Evolutionary conservation across 2,113 vertebrate genomes (phyloP), one percentile per base, ranked within the genome.

Genomic region (Varanus salvator): DNA sequence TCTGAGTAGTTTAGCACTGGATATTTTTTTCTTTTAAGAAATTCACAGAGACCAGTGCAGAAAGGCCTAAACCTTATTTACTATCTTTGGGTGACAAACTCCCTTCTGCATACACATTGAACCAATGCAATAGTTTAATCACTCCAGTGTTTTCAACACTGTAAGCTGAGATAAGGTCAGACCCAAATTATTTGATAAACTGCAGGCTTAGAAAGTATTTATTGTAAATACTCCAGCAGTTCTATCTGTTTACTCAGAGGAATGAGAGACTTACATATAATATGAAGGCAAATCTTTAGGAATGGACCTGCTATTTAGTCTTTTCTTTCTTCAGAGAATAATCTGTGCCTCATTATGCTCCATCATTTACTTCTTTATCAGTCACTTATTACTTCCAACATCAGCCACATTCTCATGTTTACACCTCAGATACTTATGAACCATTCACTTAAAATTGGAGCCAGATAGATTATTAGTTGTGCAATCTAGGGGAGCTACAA

Each of bases 191-290:
- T 44, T 77, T 76, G 72, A 76, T 87, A 76, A 52, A 71, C 52
- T 31, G 17, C 72, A 77, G 85, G 64, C 85, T 38, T 87, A 52
- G 64, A 71, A 69, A 69, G 48, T n/a, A 87, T 87, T 87, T 87
- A 78, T 69, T 68, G 27, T 80, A 69, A 71, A 88, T 88, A 50
- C 78, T 81, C 77, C 38, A 71, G 12, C 50, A 81, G 66, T 71
- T 38, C 66, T 71, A 9, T 57, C 68, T 88, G 29, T 81, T 81
- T 38, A 71, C 78, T 88, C 23, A 21, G 25, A 72, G 50, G 31
- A 71, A 69, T 50, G 9, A 80, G 76, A 31, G 31, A 34, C 21
- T 81, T 57, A 60, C n/a, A 29, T 15, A 54, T 74, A 68, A 69
- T 80, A 50, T n/a, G 76, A 71, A 57, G 78, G 44, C 17, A 23